These are phyloP conservation scores for Spodoptera picta DNA, from an alignment of 2,888 invertebrate species.

Conservation along the genomic window DNA sequence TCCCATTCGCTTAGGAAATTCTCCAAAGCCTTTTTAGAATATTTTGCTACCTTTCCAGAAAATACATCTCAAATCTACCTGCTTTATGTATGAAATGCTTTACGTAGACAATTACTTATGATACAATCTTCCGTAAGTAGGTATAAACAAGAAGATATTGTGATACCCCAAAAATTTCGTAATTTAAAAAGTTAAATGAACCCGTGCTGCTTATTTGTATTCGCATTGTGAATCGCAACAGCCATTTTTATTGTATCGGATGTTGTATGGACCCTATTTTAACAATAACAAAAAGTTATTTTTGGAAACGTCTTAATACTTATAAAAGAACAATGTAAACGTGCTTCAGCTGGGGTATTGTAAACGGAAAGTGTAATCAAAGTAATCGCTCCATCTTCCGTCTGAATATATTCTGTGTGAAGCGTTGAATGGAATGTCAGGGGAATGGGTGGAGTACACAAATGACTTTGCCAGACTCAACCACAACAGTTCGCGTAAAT, in stretches of 20 bases:
- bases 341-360: conserved; percentile 60
- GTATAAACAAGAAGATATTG: neutral
- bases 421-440: conserved; percentile 61
- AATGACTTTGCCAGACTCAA: conserved; percentile 61
- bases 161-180: conserved; percentile 14
- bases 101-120: too few relatives aligned
- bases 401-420: conserved; percentile 69
- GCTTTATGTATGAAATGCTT: too few relatives aligned
- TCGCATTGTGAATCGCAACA: conserved; percentile 20
- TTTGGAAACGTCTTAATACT: conserved; percentile 46
- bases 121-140: too few relatives aligned
- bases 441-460: conserved; percentile 60
- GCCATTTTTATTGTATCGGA: conserved; percentile 15
- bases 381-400: conserved; percentile 70
- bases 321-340: conserved; percentile 60
- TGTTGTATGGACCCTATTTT: conserved; percentile 22
- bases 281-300: conserved; percentile 22
- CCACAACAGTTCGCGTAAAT: conserved; percentile 53
- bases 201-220: conserved; percentile 13
- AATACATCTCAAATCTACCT: too few relatives aligned
- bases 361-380: conserved; percentile 70
- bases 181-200: conserved; percentile 43
- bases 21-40: too few relatives aligned
- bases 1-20: too few relatives aligned
- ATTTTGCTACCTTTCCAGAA: too few relatives aligned